A percentile compares a stretch with the other conserved stretches of the same genome.
Evolutionary conservation across 2,888 invertebrate species (phyloP).

Genomic region (Xestoiulus laeticollis): DNA sequence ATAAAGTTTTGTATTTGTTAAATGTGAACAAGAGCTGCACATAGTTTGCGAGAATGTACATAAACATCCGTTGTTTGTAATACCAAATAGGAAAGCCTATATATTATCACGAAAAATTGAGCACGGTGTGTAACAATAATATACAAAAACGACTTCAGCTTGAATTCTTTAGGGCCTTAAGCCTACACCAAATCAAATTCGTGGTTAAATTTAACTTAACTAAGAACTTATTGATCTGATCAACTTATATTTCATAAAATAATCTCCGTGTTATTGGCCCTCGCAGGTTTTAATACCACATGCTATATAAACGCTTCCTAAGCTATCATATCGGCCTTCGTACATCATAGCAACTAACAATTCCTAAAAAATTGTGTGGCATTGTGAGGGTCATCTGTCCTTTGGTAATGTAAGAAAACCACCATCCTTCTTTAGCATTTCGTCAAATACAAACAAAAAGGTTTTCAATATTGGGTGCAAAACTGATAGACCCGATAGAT

Average conservation of each 20-base stretch:
- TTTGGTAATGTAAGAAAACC: too few species aligned
- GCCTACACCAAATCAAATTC: neutral
- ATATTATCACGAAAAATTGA: conserved; percentile 29
- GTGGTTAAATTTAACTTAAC: neutral
- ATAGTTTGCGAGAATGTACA: neutral
- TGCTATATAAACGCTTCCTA: too few species aligned
- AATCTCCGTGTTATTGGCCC: too few species aligned
- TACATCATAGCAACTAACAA: too few species aligned
- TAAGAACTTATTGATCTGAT: too few species aligned
- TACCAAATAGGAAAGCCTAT: neutral
- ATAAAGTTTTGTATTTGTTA: neutral
- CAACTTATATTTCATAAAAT: too few species aligned
- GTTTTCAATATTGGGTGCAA: too few species aligned
- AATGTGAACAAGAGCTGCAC: conserved; percentile 20
- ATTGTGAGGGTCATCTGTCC: too few species aligned
- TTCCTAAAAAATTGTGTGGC: too few species aligned
- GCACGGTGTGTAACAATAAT: conserved; percentile 12
- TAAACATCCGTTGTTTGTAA: neutral
- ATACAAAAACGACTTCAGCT: neutral
- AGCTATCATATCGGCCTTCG: too few species aligned
- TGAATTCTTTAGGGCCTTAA: neutral
- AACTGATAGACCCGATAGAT: neutral
- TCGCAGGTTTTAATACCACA: neutral
- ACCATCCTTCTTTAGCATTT: too few species aligned
- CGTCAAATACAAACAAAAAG: neutral